phyloP scores from a whole-genome alignment of 2,113 vertebrate genomes.

The Diphyllodes magnificus region DNA sequence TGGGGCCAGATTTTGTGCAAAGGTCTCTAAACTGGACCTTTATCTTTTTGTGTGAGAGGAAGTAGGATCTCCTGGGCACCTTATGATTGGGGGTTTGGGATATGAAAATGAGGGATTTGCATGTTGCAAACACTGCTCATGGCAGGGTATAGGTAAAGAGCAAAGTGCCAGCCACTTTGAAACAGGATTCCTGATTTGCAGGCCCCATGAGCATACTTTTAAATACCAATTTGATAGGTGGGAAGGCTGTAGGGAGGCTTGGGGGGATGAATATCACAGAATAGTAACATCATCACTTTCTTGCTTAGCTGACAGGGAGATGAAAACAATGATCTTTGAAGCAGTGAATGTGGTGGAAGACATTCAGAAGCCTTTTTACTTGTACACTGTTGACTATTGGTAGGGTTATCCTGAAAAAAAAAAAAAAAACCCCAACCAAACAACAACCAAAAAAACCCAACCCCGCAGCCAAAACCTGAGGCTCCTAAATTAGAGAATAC shows the following conservation, averaged over 20 bases:
- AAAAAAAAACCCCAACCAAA: background rate
- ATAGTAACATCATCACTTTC: background rate
- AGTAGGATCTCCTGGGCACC: background rate
- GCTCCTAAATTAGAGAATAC: background rate
- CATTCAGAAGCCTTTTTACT: background rate
- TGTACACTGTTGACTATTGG: background rate
- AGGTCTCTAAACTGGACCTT: background rate
- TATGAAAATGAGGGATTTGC: slow-evolving; percentile 2
- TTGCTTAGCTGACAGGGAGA: background rate
- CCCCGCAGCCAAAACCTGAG: background rate
- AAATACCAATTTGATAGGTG: background rate
- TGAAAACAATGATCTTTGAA: background rate
- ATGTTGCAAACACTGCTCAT: background rate
- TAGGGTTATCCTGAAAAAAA: background rate
- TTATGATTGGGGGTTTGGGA: background rate
- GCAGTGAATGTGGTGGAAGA: background rate
- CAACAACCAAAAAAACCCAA: background rate
- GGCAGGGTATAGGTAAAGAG: slow-evolving; percentile 15
- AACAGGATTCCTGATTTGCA: background rate
- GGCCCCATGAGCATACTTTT: background rate
- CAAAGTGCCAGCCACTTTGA: background rate
- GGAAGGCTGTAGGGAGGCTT: background rate
- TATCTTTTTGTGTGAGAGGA: background rate
- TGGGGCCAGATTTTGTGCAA: background rate
- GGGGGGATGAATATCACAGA: background rate